Percentiles rank a stretch among this genome's conserved stretches.
Evolutionary conservation across 2,797 vertebrate species (phyloP).

Genomic region (Percopsis omiscomaycus): DNA sequence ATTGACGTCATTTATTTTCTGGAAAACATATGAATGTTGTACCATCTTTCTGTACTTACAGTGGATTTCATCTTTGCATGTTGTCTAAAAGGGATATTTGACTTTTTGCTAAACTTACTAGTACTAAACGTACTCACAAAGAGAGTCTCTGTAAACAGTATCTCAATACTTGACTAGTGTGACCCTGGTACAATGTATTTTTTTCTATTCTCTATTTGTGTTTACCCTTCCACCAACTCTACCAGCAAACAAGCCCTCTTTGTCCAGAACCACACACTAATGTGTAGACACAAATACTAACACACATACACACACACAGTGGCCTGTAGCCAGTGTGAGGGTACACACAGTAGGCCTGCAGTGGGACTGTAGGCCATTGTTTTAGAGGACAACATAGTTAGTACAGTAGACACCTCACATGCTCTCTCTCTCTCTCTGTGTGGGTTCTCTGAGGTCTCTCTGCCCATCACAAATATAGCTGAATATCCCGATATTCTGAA

Average conservation of each 20-base stretch:
- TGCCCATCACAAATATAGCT: no score
- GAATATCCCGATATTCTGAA: not conserved
- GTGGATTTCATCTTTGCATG: no score
- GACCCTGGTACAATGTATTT: slow-evolving; percentile 49
- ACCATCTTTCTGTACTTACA: no score
- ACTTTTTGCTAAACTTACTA: no score
- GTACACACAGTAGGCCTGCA: slow-evolving; percentile 49
- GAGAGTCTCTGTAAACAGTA: not conserved
- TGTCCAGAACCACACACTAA: slow-evolving; percentile 46
- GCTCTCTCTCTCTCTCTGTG: slow-evolving; percentile 4
- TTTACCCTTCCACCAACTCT: slow-evolving; percentile 46
- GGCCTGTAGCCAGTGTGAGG: slow-evolving; percentile 28
- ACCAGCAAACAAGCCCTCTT: slow-evolving; percentile 62
- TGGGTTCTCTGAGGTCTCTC: not conserved
- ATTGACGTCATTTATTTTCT: no score
- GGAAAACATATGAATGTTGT: no score
- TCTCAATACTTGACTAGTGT: slow-evolving; percentile 21
- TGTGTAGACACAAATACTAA: slow-evolving; percentile 24
- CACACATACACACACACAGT: slow-evolving; percentile 11
- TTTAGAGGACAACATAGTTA: slow-evolving; percentile 36
- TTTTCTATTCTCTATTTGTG: slow-evolving; percentile 36
- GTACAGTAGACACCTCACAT: slow-evolving; percentile 13
- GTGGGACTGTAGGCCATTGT: slow-evolving; percentile 68
- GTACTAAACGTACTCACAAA: not conserved
- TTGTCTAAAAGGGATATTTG: no score